Evolutionary conservation across 2,888 invertebrate genomes (phyloP).

Genomic region (Liopterus haemorrhoidalis): DNA sequence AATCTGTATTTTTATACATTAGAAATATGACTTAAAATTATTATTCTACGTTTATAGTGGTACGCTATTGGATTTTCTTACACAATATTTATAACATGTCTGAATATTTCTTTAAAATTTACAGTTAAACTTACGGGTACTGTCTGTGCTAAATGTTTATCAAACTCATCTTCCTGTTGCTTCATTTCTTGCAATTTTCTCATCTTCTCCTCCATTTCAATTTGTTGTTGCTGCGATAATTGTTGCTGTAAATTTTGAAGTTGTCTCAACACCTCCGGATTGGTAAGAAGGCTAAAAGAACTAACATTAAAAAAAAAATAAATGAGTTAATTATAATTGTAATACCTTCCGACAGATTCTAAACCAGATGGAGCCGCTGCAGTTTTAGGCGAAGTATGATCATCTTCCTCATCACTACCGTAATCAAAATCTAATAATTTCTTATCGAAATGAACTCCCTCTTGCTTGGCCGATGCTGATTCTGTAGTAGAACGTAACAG

Average conservation of each 20-base stretch:
- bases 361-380: slow-evolving; percentile 38
- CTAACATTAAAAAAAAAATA: slow-evolving; percentile 26
- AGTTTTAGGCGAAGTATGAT: slow-evolving; percentile 46
- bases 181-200: slow-evolving; percentile 63
- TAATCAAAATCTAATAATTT: slow-evolving; percentile 87
- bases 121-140: slow-evolving; percentile 52
- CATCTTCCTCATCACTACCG: slow-evolving; percentile 85
- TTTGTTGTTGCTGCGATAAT: slow-evolving; percentile 50
- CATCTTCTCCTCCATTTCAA: slow-evolving; percentile 64
- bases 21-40: too few relatives aligned
- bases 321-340: slow-evolving; percentile 22
- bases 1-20: too few relatives aligned
- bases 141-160: slow-evolving; percentile 68
- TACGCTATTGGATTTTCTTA: neutral
- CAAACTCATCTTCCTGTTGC: slow-evolving; percentile 69
- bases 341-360: slow-evolving; percentile 34
- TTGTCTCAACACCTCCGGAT: slow-evolving; percentile 85
- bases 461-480: slow-evolving; percentile 37
- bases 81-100: slow-evolving; percentile 8
- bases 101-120: too few relatives aligned
- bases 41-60: too few relatives aligned
- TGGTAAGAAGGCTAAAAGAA: slow-evolving; percentile 63
- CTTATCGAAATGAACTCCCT: slow-evolving; percentile 68
- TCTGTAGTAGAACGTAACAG: slow-evolving; percentile 44
- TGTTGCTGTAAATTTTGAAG: slow-evolving; percentile 63